Conservation (phyloP, 2,113 vertebrate species). For the Odocoileus hemionus region DNA sequence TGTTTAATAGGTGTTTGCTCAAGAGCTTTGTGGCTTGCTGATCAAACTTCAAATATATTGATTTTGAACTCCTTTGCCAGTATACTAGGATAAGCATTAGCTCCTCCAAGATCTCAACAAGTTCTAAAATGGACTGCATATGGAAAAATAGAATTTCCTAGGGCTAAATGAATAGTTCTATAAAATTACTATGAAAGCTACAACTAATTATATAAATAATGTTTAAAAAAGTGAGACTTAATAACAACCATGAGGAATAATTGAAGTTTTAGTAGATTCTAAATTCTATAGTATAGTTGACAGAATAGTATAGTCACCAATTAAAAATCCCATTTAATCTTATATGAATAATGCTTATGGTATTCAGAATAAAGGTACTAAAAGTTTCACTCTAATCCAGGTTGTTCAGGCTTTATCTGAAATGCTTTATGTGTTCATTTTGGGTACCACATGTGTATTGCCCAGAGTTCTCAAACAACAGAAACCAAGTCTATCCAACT, state of each 20-base stretch:
- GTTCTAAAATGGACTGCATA: neutral
- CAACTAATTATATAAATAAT: neutral
- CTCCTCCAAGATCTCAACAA: neutral
- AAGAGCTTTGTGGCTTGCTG: neutral
- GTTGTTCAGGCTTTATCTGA: neutral
- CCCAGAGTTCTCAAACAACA: neutral
- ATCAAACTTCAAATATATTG: neutral
- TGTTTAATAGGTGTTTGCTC: slow-evolving; percentile 17
- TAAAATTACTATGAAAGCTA: neutral
- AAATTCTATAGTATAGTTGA: neutral
- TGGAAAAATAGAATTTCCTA: neutral
- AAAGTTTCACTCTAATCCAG: neutral
- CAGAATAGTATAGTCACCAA: neutral
- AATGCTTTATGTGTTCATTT: neutral
- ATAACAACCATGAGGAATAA: neutral
- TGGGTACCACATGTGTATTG: neutral
- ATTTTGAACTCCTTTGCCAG: neutral
- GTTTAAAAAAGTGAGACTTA: neutral
- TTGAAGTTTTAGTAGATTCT: neutral
- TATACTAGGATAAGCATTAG: neutral
- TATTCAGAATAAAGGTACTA: neutral
- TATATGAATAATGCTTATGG: neutral
- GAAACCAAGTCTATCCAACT: neutral
- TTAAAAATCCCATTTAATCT: neutral
- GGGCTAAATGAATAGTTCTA: neutral